phyloP scores from a whole-genome alignment of 2,888 invertebrate species.

The Hermaeophaga mercurialis region DNA sequence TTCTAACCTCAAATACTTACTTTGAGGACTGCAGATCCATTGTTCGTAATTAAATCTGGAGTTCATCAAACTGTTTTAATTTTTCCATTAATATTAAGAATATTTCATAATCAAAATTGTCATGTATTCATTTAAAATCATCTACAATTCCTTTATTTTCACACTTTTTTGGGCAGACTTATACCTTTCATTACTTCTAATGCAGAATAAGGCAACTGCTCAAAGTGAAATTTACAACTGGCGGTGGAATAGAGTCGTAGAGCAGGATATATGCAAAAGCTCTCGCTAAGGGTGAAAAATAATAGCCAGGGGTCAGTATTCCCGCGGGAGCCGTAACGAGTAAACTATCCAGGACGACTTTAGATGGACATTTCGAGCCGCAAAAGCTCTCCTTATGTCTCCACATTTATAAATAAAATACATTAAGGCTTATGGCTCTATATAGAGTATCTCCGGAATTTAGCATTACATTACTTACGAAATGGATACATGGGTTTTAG shows the following conservation, averaged over 20 bases:
- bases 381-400: conserved; percentile 49
- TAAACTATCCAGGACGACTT: conserved; percentile 51
- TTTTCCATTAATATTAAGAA: too few species aligned
- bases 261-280: conserved; percentile 59
- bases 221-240: conserved; percentile 41
- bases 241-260: conserved; percentile 36
- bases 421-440: conserved; percentile 25
- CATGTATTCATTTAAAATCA: too few species aligned
- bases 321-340: conserved; percentile 55
- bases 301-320: conserved; percentile 56
- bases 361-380: conserved; percentile 50
- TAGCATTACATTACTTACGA: conserved; percentile 23
- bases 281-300: conserved; percentile 55
- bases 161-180: neutral
- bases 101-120: too few species aligned
- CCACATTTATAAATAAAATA: conserved; percentile 52
- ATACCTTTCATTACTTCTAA: conserved; percentile 14
- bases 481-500: conserved; percentile 11
- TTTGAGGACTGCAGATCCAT: too few species aligned
- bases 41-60: too few species aligned
- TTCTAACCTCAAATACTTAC: too few species aligned
- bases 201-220: conserved; percentile 7
- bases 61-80: too few species aligned
- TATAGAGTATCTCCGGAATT: conserved; percentile 25
- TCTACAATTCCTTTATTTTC: too few species aligned